Base-by-base conservation (phyloP, 2,888 invertebrate species). In the Papilio gigon region DNA sequence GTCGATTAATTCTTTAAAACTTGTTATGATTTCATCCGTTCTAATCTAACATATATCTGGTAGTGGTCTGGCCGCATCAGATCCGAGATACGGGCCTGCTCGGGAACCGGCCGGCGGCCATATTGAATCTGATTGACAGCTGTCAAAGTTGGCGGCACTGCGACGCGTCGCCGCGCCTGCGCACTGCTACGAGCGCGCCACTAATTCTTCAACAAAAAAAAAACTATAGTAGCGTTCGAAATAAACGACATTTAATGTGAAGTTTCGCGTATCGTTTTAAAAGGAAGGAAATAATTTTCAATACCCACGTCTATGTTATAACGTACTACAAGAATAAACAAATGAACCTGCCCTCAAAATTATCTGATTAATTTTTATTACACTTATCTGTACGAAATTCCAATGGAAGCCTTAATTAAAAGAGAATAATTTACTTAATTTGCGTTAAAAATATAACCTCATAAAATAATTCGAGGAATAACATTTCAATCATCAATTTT, bases 71-170 rank as follows among this genome's bases (percentile, higher is more conserved):
- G 73, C 77, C 75, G 79, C 75, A 78, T 80, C 77, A 77, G 83
- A 82, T 82, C 76, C 67, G 71, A 71, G 83, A 82, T 82, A 82
- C 78, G 77, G 72, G 72, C 72, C 76, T 72, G 67, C 83, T 72
- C 72, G 74, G 76, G 81, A 87, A 89, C 91, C 89, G 90, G 90
- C 86, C 75, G 71, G 86, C 88, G 77, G 90, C 91, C 92, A 91
- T 91, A 83, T 90, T 91, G 89, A 82, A 85, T 85, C 86, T 92
- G 91, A 92, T 90, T 91, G 91, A 92, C 91, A 91, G 91, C 89
- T 90, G 91, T 92, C 91, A 91, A 88, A 89, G 89, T 88, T 85
- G 90, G 90, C 91, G 90, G 90, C 89, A 88, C 80, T 78, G 86
- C 84, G 90, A 90, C 90, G 90, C 90, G 88, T 85, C 86, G 85